Evolutionary conservation across 2,888 invertebrate genomes (phyloP).

Genomic region (Acanthosepion esculentum): DNA sequence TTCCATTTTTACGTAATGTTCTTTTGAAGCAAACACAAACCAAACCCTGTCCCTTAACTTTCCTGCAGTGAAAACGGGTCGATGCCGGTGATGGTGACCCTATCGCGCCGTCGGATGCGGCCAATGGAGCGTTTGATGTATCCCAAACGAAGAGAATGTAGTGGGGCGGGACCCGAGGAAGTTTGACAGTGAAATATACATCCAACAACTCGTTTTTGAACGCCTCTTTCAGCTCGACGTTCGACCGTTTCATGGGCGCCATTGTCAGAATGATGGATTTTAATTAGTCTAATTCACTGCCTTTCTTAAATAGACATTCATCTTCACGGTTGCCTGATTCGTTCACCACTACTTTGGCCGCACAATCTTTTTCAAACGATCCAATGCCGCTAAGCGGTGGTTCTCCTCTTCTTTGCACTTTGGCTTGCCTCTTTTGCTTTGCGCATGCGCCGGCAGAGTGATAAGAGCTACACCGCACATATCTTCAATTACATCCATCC

Average conservation of each 20-base stretch:
- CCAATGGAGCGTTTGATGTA: slow-evolving; percentile 21
- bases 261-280: slow-evolving; percentile 33
- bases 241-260: background rate
- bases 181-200: too few species aligned
- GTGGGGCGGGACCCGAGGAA: background rate
- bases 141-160: background rate
- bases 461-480: background rate
- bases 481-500: background rate
- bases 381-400: background rate
- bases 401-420: background rate
- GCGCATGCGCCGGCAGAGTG: background rate
- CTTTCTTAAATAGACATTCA: slow-evolving; percentile 33
- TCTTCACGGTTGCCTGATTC: background rate
- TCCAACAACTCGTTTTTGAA: background rate
- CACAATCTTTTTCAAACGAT: background rate
- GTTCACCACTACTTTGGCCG: slow-evolving; percentile 33
- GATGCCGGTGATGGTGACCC: background rate
- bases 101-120: background rate
- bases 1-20: slow-evolving; percentile 33
- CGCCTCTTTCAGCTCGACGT: background rate
- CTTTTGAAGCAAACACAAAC: background rate
- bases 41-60: background rate
- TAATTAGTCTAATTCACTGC: slow-evolving; percentile 22
- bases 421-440: background rate
- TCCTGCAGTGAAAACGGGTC: background rate